Conservation (phyloP, 2,113 vertebrate species). For the Indicator indicator region DNA sequence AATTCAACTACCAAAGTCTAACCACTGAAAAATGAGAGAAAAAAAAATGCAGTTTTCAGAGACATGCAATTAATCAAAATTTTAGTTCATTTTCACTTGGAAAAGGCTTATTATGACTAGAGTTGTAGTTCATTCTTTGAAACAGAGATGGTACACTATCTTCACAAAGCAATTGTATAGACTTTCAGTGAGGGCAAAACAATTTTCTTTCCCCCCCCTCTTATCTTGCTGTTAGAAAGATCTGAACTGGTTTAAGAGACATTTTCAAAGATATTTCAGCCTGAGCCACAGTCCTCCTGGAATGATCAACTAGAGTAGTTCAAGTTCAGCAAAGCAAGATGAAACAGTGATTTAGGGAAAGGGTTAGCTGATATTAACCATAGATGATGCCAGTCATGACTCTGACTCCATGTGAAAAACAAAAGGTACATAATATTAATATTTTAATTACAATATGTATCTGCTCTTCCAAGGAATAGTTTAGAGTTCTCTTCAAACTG, state of each 20-base stretch:
- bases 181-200: not conserved
- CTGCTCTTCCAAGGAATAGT: not conserved
- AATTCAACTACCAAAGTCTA: not conserved
- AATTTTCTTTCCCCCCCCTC: not conserved
- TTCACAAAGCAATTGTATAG: not conserved
- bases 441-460: not conserved
- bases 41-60: not conserved
- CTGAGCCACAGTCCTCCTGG: not conserved
- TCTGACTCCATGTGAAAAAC: not conserved
- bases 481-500: not conserved
- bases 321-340: not conserved
- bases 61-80: not conserved
- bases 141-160: not conserved
- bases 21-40: not conserved
- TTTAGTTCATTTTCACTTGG: not conserved
- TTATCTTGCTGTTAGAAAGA: not conserved
- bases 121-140: not conserved
- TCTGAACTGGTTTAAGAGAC: not conserved
- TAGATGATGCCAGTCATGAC: not conserved
- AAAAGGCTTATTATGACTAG: not conserved
- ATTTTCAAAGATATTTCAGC: not conserved
- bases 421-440: not conserved
- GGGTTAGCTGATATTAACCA: not conserved
- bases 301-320: not conserved
- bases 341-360: not conserved